A percentile compares a stretch with the other conserved stretches of the same genome.
Conservation (phyloP, 2,113 vertebrate genomes). For the Alligator mississippiensis region DNA sequence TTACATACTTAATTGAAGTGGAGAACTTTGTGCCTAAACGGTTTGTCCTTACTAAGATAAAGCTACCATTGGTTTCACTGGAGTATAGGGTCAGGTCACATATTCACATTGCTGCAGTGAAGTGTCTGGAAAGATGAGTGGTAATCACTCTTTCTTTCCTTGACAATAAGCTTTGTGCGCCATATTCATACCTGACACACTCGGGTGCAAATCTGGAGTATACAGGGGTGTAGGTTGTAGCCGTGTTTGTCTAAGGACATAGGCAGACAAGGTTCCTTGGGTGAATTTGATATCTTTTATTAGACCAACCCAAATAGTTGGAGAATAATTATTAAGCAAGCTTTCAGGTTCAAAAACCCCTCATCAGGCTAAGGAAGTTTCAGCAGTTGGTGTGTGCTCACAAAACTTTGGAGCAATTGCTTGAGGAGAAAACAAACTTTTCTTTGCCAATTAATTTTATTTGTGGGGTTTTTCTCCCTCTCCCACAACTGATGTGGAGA, state of each 20-base stretch:
- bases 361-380: too few relatives aligned
- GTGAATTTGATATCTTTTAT: too few relatives aligned
- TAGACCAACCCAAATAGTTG: too few relatives aligned
- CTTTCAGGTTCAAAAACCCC: too few relatives aligned
- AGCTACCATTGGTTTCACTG: background rate
- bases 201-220: background rate
- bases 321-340: too few relatives aligned
- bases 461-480: too few relatives aligned
- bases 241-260: too few relatives aligned
- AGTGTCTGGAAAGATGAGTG: background rate
- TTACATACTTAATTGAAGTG: background rate
- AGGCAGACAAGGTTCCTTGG: too few relatives aligned
- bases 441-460: background rate
- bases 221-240: background rate
- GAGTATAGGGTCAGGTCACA: background rate
- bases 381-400: background rate
- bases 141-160: background rate
- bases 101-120: background rate
- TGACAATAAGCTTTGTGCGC: background rate
- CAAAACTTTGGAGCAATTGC: background rate
- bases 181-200: background rate
- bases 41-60: background rate
- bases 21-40: fast-evolving
- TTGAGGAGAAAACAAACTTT: background rate
- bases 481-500: background rate